Evolutionary conservation across 2,113 vertebrate genomes (phyloP).

Genomic region (Ptyas mucosa): DNA sequence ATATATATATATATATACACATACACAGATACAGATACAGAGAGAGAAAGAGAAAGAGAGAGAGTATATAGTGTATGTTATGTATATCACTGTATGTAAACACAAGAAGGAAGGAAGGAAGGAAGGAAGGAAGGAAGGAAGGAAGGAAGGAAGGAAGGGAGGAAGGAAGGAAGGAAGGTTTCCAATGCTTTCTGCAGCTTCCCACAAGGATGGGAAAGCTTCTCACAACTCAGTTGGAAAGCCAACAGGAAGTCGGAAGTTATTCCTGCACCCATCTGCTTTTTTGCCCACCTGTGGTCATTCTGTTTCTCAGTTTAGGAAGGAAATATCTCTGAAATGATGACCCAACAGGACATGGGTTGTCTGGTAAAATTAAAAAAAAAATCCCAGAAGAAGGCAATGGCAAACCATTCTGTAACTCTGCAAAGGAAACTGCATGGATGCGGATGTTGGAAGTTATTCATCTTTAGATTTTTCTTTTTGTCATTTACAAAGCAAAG

Average conservation of each 20-base stretch:
- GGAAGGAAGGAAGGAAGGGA: too few species aligned
- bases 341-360: background rate
- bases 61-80: background rate
- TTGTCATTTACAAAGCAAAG: background rate
- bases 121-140: too few species aligned
- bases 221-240: background rate
- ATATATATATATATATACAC: too few species aligned
- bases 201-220: background rate
- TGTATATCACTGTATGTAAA: background rate
- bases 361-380: background rate
- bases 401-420: background rate
- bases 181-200: background rate
- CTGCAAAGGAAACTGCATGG: background rate
- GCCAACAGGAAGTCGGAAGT: background rate
- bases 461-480: background rate
- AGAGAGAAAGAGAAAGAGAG: too few species aligned
- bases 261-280: background rate
- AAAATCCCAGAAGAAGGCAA: background rate
- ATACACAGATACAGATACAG: too few species aligned
- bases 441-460: background rate
- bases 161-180: background rate
- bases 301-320: background rate
- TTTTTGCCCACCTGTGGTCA: background rate
- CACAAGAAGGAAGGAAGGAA: too few species aligned
- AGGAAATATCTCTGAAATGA: background rate